Percentiles rank a stretch among this genome's conserved stretches.
phyloP scores from a whole-genome alignment of 2,113 vertebrate species.

The Tiliqua scincoides region DNA sequence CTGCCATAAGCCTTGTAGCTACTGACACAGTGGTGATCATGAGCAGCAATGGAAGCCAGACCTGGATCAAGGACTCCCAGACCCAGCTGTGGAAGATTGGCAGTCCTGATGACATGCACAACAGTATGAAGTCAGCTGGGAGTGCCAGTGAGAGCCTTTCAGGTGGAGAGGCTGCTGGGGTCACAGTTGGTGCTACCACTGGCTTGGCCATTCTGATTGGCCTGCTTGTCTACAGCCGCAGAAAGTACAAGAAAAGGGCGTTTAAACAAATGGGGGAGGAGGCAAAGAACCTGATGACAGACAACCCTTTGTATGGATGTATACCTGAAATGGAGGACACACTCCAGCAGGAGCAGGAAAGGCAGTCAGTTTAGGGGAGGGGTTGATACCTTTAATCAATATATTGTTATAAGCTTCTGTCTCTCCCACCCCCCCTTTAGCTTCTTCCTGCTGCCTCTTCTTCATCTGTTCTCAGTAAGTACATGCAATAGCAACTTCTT shows the following conservation, averaged over 20 bases:
- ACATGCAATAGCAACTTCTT: not conserved
- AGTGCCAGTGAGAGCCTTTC: slow-evolving; percentile 46
- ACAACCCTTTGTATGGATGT: accelerated
- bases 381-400: not conserved
- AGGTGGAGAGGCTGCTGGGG: slow-evolving; percentile 38
- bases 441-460: not conserved
- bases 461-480: not conserved
- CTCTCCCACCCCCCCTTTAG: accelerated
- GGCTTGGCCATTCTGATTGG: slow-evolving; percentile 51
- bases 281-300: not conserved
- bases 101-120: slow-evolving; percentile 67
- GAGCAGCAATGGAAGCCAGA: slow-evolving; percentile 69
- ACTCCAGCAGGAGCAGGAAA: not conserved
- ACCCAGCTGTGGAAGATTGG: slow-evolving; percentile 82
- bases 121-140: not conserved
- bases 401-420: accelerated
- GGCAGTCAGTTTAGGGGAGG: not conserved
- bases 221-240: slow-evolving; percentile 31
- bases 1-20: slow-evolving; percentile 69
- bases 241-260: slow-evolving; percentile 51
- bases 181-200: slow-evolving; percentile 7
- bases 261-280: not conserved
- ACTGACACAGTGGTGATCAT: slow-evolving; percentile 85
- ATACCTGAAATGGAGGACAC: accelerated
- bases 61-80: slow-evolving; percentile 82